Evolutionary conservation across 2,888 invertebrate species (phyloP).

Genomic region (Rhingia rostrata): DNA sequence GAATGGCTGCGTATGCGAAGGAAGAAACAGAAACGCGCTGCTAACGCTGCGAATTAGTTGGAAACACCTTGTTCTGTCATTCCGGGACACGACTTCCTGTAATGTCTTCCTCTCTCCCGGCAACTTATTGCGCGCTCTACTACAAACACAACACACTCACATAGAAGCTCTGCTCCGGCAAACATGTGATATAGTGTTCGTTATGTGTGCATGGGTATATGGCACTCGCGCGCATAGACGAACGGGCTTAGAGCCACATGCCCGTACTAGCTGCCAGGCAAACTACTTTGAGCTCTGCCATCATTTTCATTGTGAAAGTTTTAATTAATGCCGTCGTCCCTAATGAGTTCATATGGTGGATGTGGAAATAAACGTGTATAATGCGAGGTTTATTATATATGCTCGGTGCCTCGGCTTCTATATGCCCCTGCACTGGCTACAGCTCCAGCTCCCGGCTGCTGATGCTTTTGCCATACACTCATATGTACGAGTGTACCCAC

Average conservation of each 20-base stretch:
- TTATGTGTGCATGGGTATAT: neutral
- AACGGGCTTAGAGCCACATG: slow-evolving; percentile 53
- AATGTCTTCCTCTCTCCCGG: slow-evolving; percentile 66
- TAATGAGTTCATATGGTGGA: slow-evolving; percentile 76
- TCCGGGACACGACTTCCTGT: slow-evolving; percentile 75
- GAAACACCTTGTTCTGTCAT: slow-evolving; percentile 75
- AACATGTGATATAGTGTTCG: slow-evolving; percentile 33
- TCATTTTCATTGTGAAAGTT: slow-evolving; percentile 77
- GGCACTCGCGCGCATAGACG: slow-evolving; percentile 48
- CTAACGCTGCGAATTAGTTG: slow-evolving; percentile 75
- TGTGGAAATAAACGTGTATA: slow-evolving; percentile 74
- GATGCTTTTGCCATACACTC: slow-evolving; percentile 14
- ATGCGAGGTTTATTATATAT: slow-evolving; percentile 70
- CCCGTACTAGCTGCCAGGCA: slow-evolving; percentile 68
- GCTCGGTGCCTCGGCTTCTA: slow-evolving; percentile 17
- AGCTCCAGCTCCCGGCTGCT: slow-evolving; percentile 11
- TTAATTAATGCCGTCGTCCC: slow-evolving; percentile 77
- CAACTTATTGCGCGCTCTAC: slow-evolving; percentile 15
- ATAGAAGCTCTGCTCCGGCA: slow-evolving; percentile 1
- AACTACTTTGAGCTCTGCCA: slow-evolving; percentile 75
- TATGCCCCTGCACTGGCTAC: slow-evolving; percentile 3
- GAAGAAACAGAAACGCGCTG: slow-evolving; percentile 46
- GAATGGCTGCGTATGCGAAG: slow-evolving; percentile 18
- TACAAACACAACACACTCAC: slow-evolving; percentile 39
- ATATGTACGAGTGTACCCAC: neutral